These are phyloP conservation scores for Ceratitis capitata DNA, from an alignment of 1,140 invertebrate species.

Conservation along the genomic window DNA sequence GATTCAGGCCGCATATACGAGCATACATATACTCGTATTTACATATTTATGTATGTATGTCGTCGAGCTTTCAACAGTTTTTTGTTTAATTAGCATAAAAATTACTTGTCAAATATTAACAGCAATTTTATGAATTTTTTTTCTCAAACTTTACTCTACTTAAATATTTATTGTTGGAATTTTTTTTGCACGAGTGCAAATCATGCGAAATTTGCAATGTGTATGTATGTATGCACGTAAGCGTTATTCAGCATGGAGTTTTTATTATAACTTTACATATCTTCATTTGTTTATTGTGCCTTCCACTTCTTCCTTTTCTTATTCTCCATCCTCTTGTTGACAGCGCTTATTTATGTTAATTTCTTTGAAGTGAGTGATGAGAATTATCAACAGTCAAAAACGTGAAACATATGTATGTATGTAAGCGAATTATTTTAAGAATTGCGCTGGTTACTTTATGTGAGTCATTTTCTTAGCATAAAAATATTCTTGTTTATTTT, in stretches of 20 bases:
- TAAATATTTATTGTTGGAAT: neutral
- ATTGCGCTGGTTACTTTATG: no score
- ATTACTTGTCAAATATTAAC: slow-evolving; percentile 22
- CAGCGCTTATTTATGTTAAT: neutral
- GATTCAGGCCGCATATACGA: no score
- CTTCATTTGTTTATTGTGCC: neutral
- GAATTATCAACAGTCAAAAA: neutral
- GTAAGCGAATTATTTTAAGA: no score
- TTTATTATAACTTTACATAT: neutral
- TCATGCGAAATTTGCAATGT: neutral
- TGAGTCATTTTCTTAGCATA: no score
- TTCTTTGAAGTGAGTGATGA: neutral
- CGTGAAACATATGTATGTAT: neutral
- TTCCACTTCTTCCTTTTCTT: no score
- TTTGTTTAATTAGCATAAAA: slow-evolving; percentile 33
- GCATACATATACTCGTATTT: no score
- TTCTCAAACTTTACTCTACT: neutral
- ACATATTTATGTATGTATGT: neutral
- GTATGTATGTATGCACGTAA: neutral
- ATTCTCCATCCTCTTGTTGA: no score
- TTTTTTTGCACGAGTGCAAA: neutral
- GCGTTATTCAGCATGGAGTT: neutral
- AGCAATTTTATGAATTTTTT: neutral
- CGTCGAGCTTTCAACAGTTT: slow-evolving; percentile 10
- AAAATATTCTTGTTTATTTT: no score